Conservation (phyloP, 2,797 vertebrate genomes). For the Austrolebias charrua region DNA sequence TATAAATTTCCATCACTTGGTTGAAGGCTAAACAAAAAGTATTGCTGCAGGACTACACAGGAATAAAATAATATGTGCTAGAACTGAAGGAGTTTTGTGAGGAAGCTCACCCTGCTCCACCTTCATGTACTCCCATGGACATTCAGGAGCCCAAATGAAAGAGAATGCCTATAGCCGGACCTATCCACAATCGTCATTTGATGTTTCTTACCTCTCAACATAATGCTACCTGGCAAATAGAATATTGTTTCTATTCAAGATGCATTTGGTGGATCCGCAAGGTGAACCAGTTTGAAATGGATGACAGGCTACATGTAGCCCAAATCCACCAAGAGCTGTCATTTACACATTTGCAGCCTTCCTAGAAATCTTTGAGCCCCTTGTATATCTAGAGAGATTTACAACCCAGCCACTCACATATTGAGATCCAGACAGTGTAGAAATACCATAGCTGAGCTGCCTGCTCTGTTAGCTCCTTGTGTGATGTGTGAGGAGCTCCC, state of each 20-base stretch:
- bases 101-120: not conserved
- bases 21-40: not conserved
- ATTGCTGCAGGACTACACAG: slow-evolving; percentile 1
- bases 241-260: not conserved
- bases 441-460: not conserved
- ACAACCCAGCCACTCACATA: not conserved
- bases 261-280: not conserved
- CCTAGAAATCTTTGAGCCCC: not conserved
- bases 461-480: not conserved
- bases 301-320: not conserved
- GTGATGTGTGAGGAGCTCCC: not conserved
- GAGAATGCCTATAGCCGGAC: no score
- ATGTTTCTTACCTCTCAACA: no score
- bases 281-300: not conserved
- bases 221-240: not conserved
- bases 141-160: no score
- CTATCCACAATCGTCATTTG: no score
- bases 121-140: no score
- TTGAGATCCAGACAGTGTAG: not conserved
- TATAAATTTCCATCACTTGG: slow-evolving; percentile 7
- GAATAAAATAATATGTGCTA: not conserved
- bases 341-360: not conserved
- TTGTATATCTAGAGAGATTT: not conserved
- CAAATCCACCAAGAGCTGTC: not conserved
- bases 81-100: not conserved